Conservation (phyloP, 2,113 vertebrate species). For the Rana temporaria region DNA sequence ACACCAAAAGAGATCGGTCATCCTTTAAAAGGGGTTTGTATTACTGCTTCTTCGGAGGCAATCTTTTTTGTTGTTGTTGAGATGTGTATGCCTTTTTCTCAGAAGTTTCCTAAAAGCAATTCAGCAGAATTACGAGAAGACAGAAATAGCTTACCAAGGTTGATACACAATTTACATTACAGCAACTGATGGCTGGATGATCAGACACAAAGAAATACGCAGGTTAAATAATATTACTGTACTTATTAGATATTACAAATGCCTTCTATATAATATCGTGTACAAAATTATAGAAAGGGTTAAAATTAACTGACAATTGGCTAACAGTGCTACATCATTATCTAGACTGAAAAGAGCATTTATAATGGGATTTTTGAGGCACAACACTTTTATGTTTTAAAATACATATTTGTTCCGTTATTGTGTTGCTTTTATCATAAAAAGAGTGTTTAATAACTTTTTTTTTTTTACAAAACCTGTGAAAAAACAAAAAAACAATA, state of each 20-base stretch:
- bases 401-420: too few relatives aligned
- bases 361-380: too few relatives aligned
- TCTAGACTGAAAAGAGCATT: too few relatives aligned
- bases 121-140: not conserved
- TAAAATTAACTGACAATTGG: too few relatives aligned
- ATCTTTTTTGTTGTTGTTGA: not conserved
- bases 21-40: constrained; percentile 83
- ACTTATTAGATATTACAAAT: not conserved
- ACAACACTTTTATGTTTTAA: too few relatives aligned
- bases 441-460: too few relatives aligned
- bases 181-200: constrained; percentile 1
- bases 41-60: not conserved
- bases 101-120: not conserved
- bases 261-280: not conserved
- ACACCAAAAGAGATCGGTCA: constrained; percentile 99
- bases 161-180: not conserved
- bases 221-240: constrained; percentile 7
- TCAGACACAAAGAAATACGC: constrained; percentile 23
- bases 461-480: too few relatives aligned
- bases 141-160: not conserved
- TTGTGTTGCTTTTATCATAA: too few relatives aligned
- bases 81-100: not conserved
- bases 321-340: too few relatives aligned
- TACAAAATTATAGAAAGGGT: too few relatives aligned
- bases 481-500: too few relatives aligned